Evolutionary conservation across 2,113 vertebrate species (phyloP).

Genomic region (Syngnathus typhle): DNA sequence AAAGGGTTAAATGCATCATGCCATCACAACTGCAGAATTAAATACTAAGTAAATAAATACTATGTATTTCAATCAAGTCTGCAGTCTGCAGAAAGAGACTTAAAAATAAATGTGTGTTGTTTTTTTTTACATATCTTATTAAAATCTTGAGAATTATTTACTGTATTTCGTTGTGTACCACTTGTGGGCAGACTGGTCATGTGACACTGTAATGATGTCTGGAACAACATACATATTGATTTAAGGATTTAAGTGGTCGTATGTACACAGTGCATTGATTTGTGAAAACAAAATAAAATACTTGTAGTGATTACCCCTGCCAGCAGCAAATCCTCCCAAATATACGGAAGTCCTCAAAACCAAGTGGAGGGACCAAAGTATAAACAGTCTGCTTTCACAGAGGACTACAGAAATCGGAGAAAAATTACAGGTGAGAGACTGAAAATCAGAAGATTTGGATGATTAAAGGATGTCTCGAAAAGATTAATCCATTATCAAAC

Average conservation of each 20-base stretch:
- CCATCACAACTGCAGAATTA: no score
- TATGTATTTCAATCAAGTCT: background rate
- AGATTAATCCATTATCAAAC: no score
- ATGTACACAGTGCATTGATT: background rate
- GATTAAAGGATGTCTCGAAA: no score
- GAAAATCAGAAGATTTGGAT: no score
- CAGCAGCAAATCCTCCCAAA: background rate
- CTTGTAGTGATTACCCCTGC: background rate
- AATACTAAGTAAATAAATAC: no score
- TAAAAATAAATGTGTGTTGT: no score
- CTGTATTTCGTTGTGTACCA: background rate
- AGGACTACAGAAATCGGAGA: no score
- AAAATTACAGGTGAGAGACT: no score
- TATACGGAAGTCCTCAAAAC: background rate
- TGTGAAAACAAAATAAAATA: background rate
- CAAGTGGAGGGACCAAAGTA: background rate
- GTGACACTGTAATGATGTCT: background rate
- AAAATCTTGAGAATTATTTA: background rate
- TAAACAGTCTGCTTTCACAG: no score
- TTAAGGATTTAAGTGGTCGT: background rate
- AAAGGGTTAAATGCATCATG: conserved; percentile 38
- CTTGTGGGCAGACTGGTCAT: background rate
- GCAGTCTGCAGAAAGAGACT: background rate
- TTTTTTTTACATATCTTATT: background rate
- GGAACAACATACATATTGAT: background rate